Evolutionary conservation across 2,113 vertebrate genomes (phyloP).

Genomic region (Thomomys bottae): DNA sequence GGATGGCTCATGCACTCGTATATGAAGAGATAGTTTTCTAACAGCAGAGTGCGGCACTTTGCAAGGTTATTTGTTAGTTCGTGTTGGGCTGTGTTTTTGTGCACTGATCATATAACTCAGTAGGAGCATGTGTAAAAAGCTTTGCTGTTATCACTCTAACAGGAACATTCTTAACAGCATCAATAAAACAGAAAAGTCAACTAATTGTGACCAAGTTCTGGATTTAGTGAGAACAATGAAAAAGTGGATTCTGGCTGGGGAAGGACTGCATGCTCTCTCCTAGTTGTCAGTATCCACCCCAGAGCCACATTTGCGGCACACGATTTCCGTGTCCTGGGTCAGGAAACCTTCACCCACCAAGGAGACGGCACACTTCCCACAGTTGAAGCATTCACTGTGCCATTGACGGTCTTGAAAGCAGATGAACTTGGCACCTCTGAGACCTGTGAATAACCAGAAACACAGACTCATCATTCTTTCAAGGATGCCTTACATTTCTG

Average conservation of each 20-base stretch:
- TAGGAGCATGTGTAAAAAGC: neutral
- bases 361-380: slow-evolving; percentile 71
- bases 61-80: slow-evolving; percentile 65
- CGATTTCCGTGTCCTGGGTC: slow-evolving; percentile 88
- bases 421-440: slow-evolving; percentile 84
- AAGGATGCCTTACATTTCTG: neutral
- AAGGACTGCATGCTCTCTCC: neutral
- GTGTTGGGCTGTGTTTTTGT: neutral
- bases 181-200: neutral
- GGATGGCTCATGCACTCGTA: neutral
- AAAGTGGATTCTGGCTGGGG: neutral
- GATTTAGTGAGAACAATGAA: slow-evolving; percentile 62
- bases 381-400: slow-evolving; percentile 87
- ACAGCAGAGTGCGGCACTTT: slow-evolving; percentile 84
- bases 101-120: neutral
- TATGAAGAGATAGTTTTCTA: slow-evolving; percentile 59
- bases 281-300: slow-evolving; percentile 83
- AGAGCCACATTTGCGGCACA: slow-evolving; percentile 92
- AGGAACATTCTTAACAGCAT: slow-evolving; percentile 24
- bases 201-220: neutral
- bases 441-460: slow-evolving; percentile 80
- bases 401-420: slow-evolving; percentile 88
- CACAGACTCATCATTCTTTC: neutral
- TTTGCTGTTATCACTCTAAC: neutral
- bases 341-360: slow-evolving; percentile 89